phyloP scores from a whole-genome alignment of 2,888 invertebrate species.

The Sericinus montela region DNA sequence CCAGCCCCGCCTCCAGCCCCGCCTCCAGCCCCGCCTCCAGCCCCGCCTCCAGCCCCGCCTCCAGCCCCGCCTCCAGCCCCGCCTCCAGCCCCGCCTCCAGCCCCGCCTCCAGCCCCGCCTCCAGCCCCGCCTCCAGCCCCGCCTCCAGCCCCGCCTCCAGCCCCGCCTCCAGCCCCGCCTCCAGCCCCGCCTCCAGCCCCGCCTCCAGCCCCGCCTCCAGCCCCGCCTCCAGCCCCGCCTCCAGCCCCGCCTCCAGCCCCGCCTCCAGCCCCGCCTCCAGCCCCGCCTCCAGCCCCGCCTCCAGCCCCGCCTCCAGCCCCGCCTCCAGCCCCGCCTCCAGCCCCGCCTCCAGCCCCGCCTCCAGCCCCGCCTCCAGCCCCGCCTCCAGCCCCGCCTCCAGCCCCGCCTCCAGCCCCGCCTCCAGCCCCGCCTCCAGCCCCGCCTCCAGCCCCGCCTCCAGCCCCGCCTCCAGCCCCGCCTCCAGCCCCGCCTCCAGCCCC shows the following conservation, averaged over 20 bases:
- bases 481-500: slow-evolving; percentile 54
- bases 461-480: slow-evolving; percentile 60
- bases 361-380: slow-evolving; percentile 38
- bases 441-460: slow-evolving; percentile 34
- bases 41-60: slow-evolving; percentile 48
- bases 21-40: slow-evolving; percentile 44
- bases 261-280: slow-evolving; percentile 63
- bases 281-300: slow-evolving; percentile 46
- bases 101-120: slow-evolving; percentile 67
- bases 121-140: no score
- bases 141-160: no score
- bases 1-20: slow-evolving; percentile 37
- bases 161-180: slow-evolving; percentile 49
- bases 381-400: slow-evolving; percentile 53
- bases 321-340: no score
- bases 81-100: slow-evolving; percentile 41
- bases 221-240: slow-evolving; percentile 57
- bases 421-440: slow-evolving; percentile 58
- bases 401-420: slow-evolving; percentile 27
- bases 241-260: slow-evolving; percentile 38
- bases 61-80: slow-evolving; percentile 62
- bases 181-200: slow-evolving; percentile 40
- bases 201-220: slow-evolving; percentile 27
- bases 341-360: no score
- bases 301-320: slow-evolving; percentile 64